Evolutionary conservation across 1,140 invertebrate species (phyloP).

Genomic region (Diorhabda carinulata): DNA sequence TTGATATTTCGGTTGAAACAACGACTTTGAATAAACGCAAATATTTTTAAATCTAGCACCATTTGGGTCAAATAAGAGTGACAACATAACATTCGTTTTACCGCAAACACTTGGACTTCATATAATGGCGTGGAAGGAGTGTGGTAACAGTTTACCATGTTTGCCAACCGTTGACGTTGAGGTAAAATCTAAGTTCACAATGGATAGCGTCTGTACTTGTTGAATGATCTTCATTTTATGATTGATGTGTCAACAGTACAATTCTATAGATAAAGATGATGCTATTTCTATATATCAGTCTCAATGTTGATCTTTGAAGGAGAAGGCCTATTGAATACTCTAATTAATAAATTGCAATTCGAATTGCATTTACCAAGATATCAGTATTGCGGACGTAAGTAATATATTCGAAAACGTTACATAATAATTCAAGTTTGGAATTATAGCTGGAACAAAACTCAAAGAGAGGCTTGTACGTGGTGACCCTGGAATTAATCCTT

Average conservation of each 20-base stretch:
- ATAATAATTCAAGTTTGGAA: too few species aligned
- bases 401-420: too few species aligned
- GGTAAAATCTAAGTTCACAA: too few species aligned
- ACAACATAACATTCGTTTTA: slow-evolving; percentile 22
- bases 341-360: slow-evolving; percentile 43
- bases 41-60: slow-evolving; percentile 31
- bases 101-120: not conserved
- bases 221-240: not conserved
- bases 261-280: not conserved
- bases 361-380: slow-evolving; percentile 50
- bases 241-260: not conserved
- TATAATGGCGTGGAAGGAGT: not conserved
- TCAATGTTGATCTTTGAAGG: not conserved
- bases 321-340: slow-evolving; percentile 8
- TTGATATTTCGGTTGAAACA: slow-evolving; percentile 33
- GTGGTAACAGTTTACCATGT: not conserved
- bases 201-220: not conserved
- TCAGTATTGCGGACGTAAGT: too few species aligned
- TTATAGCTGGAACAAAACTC: not conserved
- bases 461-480: slow-evolving; percentile 20
- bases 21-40: slow-evolving; percentile 29
- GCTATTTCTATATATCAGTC: not conserved
- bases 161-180: too few species aligned
- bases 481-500: slow-evolving; percentile 47
- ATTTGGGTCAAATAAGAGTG: slow-evolving; percentile 21